Percentiles rank a stretch among this genome's conserved stretches.
These are phyloP conservation scores for Acleris sparsana DNA, from an alignment of 2,888 invertebrate species.

Conservation along the genomic window DNA sequence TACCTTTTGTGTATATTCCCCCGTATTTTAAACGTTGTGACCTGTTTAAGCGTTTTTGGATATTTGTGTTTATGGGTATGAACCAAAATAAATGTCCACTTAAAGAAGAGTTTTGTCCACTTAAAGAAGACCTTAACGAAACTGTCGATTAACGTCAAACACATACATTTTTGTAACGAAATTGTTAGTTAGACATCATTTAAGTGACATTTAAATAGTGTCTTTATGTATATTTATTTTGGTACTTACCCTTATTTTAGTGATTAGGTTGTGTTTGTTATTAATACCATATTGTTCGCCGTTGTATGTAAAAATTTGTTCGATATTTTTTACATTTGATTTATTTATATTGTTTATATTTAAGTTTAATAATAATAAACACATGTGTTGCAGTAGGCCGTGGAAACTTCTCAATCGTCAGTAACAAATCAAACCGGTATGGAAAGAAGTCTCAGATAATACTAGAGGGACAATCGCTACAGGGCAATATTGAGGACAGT, in stretches of 20 bases:
- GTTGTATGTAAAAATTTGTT: background rate
- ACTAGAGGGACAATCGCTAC: conserved; percentile 73
- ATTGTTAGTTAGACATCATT: too few species aligned
- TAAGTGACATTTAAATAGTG: too few species aligned
- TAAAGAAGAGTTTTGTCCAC: too few species aligned
- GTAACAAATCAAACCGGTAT: conserved; percentile 92
- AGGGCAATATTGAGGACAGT: conserved; percentile 72
- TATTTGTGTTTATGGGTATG: conserved; percentile 1
- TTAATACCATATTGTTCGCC: background rate
- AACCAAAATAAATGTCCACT: too few species aligned
- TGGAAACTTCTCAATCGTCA: conserved; percentile 94
- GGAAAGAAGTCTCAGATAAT: conserved; percentile 88
- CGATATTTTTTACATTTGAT: background rate
- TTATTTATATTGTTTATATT: too few species aligned
- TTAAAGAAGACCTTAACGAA: too few species aligned
- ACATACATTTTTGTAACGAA: too few species aligned
- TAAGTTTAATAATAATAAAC: background rate
- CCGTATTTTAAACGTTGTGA: conserved; percentile 4
- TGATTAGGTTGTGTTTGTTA: background rate
- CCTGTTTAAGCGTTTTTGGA: background rate
- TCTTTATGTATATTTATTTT: too few species aligned
- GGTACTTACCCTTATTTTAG: too few species aligned
- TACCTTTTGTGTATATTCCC: conserved; percentile 3
- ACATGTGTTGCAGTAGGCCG: conserved; percentile 86
- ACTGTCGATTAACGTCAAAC: too few species aligned